Conservation (phyloP, 2,888 invertebrate species). For the Pseudoips prasinana region DNA sequence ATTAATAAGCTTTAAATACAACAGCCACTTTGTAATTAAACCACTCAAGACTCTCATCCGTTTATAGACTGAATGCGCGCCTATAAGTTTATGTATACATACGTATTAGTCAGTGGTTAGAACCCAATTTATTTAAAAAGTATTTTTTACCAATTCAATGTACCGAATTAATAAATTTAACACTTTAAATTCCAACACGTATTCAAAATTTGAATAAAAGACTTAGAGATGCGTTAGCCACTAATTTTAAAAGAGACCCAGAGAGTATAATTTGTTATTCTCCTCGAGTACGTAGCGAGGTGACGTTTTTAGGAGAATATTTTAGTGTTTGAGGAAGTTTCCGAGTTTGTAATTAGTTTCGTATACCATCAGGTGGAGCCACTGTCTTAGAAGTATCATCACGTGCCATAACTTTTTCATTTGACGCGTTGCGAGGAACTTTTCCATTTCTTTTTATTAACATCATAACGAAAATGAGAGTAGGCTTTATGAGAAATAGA, state of each 20-base stretch:
- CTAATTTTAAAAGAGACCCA: constrained; percentile 38
- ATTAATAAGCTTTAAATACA: too few relatives aligned
- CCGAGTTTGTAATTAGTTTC: constrained; percentile 79
- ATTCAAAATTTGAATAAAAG: too few relatives aligned
- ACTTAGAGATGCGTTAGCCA: constrained; percentile 6
- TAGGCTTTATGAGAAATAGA: constrained; percentile 71
- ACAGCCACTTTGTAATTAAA: too few relatives aligned
- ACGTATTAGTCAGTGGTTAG: too few relatives aligned
- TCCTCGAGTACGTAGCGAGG: constrained; percentile 55
- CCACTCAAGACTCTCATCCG: too few relatives aligned
- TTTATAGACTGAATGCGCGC: too few relatives aligned
- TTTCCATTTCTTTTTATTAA: constrained; percentile 81
- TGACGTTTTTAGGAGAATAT: constrained; percentile 79
- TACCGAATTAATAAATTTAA: too few relatives aligned
- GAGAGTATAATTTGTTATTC: constrained; percentile 64
- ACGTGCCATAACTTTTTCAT: constrained; percentile 81
- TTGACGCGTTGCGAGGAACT: constrained; percentile 76
- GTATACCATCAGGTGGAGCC: constrained; percentile 66
- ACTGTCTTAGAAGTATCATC: constrained; percentile 74
- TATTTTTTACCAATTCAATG: too few relatives aligned
- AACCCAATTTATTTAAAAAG: too few relatives aligned
- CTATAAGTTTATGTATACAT: too few relatives aligned
- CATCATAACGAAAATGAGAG: constrained; percentile 78
- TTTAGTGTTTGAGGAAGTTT: constrained; percentile 77
- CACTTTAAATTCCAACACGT: too few relatives aligned